Evolutionary conservation across 2,113 vertebrate species (phyloP).

Genomic region (Dermatemys mawii): DNA sequence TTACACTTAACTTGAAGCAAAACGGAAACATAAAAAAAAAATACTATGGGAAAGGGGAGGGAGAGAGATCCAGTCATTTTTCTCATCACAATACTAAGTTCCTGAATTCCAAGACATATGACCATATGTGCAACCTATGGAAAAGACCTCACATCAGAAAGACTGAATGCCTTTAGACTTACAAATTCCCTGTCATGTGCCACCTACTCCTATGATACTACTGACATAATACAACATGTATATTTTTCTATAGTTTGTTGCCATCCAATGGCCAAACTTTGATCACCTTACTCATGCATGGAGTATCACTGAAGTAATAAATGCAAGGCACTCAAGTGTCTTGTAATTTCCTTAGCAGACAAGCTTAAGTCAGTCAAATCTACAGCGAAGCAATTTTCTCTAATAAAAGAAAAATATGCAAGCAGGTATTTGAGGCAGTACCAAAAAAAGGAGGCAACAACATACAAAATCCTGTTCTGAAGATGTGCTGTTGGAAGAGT

Average conservation of each 20-base stretch:
- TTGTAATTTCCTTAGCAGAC: not conserved
- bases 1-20: not conserved
- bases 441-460: rapidly evolving
- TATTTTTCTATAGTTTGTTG: not conserved
- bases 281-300: not conserved
- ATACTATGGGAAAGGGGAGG: no score
- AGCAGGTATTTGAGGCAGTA: not conserved
- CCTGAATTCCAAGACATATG: rapidly evolving
- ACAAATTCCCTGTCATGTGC: not conserved
- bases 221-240: not conserved
- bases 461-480: not conserved
- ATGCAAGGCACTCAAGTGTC: not conserved
- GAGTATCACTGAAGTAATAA: not conserved
- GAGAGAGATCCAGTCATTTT: not conserved
- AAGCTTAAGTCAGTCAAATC: not conserved
- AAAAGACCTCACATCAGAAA: not conserved
- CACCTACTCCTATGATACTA: not conserved
- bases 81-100: not conserved
- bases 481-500: not conserved
- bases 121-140: not conserved
- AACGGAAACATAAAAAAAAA: no score
- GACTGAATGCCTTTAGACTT: rapidly evolving
- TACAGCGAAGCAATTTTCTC: not conserved
- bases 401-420: not conserved
- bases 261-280: not conserved